Evolutionary conservation across 2,888 invertebrate species (phyloP).

Genomic region (Clanis bilineata): DNA sequence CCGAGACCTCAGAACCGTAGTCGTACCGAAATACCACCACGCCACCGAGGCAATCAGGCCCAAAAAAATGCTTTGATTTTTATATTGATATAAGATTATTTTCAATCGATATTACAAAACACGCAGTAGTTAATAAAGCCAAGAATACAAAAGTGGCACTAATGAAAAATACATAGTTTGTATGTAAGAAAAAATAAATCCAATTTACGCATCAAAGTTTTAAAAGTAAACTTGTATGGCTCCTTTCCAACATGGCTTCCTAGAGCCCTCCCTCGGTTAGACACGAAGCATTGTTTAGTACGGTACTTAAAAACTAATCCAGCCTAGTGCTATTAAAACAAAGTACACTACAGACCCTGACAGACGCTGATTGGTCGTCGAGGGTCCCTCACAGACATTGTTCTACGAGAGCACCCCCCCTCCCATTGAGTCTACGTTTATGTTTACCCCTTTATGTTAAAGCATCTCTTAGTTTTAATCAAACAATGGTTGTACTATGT

Average conservation of each 20-base stretch:
- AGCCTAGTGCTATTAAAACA: slow-evolving; percentile 76
- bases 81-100: too few species aligned
- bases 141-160: not conserved
- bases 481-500: not conserved
- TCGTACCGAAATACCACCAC: too few species aligned
- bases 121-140: not conserved
- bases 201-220: slow-evolving; percentile 4
- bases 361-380: slow-evolving; percentile 64
- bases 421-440: slow-evolving; percentile 15
- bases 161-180: not conserved
- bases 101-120: too few species aligned
- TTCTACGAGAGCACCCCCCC: slow-evolving; percentile 32
- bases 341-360: slow-evolving; percentile 61
- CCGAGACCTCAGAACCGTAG: too few species aligned
- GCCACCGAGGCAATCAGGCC: too few species aligned
- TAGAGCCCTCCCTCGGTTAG: slow-evolving; percentile 42
- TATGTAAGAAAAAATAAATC: not conserved
- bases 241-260: slow-evolving; percentile 55
- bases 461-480: slow-evolving; percentile 14
- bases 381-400: slow-evolving; percentile 53
- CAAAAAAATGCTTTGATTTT: too few species aligned
- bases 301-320: slow-evolving; percentile 76
- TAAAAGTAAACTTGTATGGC: slow-evolving; percentile 19
- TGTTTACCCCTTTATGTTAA: slow-evolving; percentile 15
- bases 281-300: slow-evolving; percentile 64